A percentile compares a stretch with the other conserved stretches of the same genome.
Evolutionary conservation across 1,140 invertebrate genomes (phyloP).

Genomic region (Parasteatoda tepidariorum): DNA sequence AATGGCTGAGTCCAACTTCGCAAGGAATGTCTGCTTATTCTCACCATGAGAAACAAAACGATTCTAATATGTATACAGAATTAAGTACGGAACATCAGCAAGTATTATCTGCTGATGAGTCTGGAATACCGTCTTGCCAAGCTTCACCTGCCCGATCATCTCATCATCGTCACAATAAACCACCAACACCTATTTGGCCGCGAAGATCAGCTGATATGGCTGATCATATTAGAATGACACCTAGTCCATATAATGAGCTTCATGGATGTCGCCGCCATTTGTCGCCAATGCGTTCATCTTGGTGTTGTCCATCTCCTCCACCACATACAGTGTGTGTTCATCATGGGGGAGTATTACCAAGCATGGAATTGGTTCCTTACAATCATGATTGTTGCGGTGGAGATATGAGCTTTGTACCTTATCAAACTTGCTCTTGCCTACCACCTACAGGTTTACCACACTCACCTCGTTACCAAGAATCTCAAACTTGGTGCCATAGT

Average conservation of each 20-base stretch:
- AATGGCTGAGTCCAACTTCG: constrained; percentile 32
- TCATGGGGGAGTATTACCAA: constrained; percentile 24
- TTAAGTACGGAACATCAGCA: not conserved
- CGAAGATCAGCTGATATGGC: constrained; percentile 1
- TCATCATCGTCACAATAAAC: constrained; percentile 21
- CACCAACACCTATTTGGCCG: constrained; percentile 12
- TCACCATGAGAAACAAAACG: constrained; percentile 9
- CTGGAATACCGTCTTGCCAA: constrained; percentile 18
- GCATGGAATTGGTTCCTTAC: constrained; percentile 32
- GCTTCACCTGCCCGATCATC: constrained; percentile 23
- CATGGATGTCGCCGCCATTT: constrained; percentile 28
- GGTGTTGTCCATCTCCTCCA: constrained; percentile 53
- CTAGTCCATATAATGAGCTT: constrained; percentile 28
- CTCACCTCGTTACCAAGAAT: constrained; percentile 7
- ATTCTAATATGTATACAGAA: not conserved
- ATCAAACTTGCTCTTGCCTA: constrained; percentile 28
- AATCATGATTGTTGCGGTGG: constrained; percentile 13
- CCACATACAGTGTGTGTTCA: constrained; percentile 16
- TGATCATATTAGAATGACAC: constrained; percentile 26
- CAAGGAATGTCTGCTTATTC: not conserved
- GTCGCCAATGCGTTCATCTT: constrained; percentile 44
- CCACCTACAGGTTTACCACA: constrained; percentile 14
- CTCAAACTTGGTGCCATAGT: constrained; percentile 32
- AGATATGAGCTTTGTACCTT: constrained; percentile 24
- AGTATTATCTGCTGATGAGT: not conserved